Conservation (phyloP, 2,888 invertebrate species). For the Nemotelus nigrinus region DNA sequence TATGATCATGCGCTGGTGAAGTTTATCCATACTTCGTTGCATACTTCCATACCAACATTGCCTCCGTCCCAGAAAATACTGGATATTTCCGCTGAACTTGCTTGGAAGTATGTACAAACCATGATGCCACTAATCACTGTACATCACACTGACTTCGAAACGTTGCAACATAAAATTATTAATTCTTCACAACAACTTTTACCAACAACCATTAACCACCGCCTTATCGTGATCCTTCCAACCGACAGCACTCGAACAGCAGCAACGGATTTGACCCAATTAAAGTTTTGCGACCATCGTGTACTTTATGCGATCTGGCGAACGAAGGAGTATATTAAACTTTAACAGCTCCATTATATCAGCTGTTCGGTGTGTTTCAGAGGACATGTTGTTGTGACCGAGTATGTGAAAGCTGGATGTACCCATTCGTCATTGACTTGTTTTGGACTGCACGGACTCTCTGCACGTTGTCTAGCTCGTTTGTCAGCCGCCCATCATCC, state of each 20-base stretch:
- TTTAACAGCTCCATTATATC: slow-evolving; percentile 42
- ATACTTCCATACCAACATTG: no score
- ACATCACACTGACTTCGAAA: slow-evolving; percentile 11
- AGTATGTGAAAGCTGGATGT: no score
- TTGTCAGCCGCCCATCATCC: background rate
- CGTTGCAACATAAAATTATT: slow-evolving; percentile 24
- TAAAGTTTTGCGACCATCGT: slow-evolving; percentile 31
- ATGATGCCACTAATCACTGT: slow-evolving; percentile 14
- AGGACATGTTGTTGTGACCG: no score
- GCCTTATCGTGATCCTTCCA: slow-evolving; percentile 8
- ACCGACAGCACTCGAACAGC: background rate
- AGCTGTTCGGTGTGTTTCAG: slow-evolving; percentile 4
- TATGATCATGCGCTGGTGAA: no score
- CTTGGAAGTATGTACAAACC: background rate
- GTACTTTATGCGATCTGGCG: slow-evolving; percentile 1
- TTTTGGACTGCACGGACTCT: no score
- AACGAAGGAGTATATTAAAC: slow-evolving; percentile 16
- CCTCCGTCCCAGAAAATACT: no score
- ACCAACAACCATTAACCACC: slow-evolving; percentile 19
- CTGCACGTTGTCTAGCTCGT: no score
- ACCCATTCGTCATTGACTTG: no score
- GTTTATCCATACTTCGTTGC: no score
- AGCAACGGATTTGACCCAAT: slow-evolving; percentile 39
- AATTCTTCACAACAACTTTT: slow-evolving; percentile 21
- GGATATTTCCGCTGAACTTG: no score